phyloP scores from a whole-genome alignment of 2,888 invertebrate species.

The Oxycera nigricornis region DNA sequence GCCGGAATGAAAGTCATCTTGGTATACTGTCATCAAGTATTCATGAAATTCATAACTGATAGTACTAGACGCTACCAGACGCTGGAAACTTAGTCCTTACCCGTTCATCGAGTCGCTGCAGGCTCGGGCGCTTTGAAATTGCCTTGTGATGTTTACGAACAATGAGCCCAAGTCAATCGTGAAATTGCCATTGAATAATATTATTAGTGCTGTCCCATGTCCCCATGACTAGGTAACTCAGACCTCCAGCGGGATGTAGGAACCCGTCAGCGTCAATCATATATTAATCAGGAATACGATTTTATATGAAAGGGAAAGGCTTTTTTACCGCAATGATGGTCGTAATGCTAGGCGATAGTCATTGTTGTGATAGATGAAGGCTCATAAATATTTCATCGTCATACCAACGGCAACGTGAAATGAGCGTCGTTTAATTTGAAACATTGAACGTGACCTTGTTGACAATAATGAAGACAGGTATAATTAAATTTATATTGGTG shows the following conservation, averaged over 20 bases:
- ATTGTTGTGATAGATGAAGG: background rate
- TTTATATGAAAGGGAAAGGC: conserved; percentile 6
- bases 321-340: background rate
- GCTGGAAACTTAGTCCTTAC: conserved; percentile 29
- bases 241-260: background rate
- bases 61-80: conserved; percentile 26
- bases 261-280: conserved; percentile 30
- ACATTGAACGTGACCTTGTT: background rate
- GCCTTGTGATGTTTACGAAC: conserved; percentile 33
- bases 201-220: conserved; percentile 34
- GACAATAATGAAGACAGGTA: no score
- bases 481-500: no score
- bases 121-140: conserved; percentile 29
- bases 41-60: conserved; percentile 42
- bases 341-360: background rate
- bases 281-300: conserved; percentile 14
- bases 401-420: background rate
- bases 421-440: background rate
- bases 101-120: conserved; percentile 3
- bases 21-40: conserved; percentile 39
- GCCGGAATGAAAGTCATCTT: conserved; percentile 37
- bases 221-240: conserved; percentile 38
- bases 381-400: background rate
- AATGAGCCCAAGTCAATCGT: conserved; percentile 39
- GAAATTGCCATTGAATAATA: conserved; percentile 41